Base-by-base conservation (phyloP, 2,888 invertebrate species). In the Cacoxenus indagator region DNA sequence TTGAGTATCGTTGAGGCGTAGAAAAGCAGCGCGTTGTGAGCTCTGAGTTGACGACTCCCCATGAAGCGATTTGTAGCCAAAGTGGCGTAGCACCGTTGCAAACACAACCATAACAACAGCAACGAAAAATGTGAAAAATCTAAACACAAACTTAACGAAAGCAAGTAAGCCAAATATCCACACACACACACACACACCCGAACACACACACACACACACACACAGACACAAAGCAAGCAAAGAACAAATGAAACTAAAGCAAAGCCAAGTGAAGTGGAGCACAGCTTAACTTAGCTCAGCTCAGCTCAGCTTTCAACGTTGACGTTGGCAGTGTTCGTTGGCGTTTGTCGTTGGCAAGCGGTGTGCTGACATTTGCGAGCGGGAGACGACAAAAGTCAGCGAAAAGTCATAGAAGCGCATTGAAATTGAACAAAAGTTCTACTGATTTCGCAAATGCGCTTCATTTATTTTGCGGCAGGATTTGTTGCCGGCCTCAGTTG, bases 371-470 rank as follows among this genome's bases (percentile, higher is more conserved):
- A 19, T 4, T 48, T 17, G 51, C 51, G 19, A 51, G 19, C n/a
- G 22, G 19, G 51, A 51, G 17, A 5, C 27, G 57, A n/a, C 43
- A 61, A 62, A 62, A 62, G 61, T 62, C 45, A 43, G 61, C 61
- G 37, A 62, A 62, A 62, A 62, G 61, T 62, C 61, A 62, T 24
- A 62, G 45, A 43, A 62, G 61, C 61, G 43, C 24, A 24, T 14
- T 24, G 61, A 81, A 81, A 81, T 81, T 81, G 80, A 82, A 71
- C 73, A 81, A 80, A 81, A 81, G 78, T 81, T 80, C 83, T 83
- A 80, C 82, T 81, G 80, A 81, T 81, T 81, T 81, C 77, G 83
- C 83, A 83, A 81, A 82, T 81, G 81, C 81, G 81, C 82, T 81
- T 81, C 83, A 81, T 81, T 81, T 81, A 81, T 81, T 81, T 81